Percentiles rank a stretch among this genome's conserved stretches.
phyloP scores from a whole-genome alignment of 2,888 invertebrate species.

The Drosophila yooni region DNA sequence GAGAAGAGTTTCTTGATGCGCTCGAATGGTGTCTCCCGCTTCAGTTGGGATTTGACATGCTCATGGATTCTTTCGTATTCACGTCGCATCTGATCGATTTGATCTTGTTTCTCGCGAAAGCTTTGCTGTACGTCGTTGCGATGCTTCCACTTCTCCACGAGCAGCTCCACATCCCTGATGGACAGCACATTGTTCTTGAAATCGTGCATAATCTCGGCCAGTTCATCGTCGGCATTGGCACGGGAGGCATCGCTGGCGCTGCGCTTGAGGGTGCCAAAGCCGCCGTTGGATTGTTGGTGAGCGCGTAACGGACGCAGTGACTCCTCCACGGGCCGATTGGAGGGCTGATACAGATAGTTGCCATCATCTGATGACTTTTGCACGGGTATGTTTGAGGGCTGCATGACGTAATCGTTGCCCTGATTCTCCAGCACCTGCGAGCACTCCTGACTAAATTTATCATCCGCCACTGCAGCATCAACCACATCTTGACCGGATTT shows the following conservation, averaged over 20 bases:
- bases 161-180: slow-evolving; percentile 92
- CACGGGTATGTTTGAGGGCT: slow-evolving; percentile 88
- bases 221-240: slow-evolving; percentile 88
- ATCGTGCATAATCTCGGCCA: slow-evolving; percentile 94
- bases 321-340: slow-evolving; percentile 83
- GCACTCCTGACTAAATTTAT: slow-evolving; percentile 85
- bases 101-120: slow-evolving; percentile 93
- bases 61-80: slow-evolving; percentile 94
- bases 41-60: slow-evolving; percentile 90
- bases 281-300: slow-evolving; percentile 42
- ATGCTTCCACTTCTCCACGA: slow-evolving; percentile 94
- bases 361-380: slow-evolving; percentile 85
- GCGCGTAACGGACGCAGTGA: slow-evolving; percentile 68
- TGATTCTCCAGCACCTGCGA: slow-evolving; percentile 84
- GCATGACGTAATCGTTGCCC: slow-evolving; percentile 87
- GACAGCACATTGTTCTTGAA: slow-evolving; percentile 95
- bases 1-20: slow-evolving; percentile 91
- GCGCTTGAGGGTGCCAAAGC: slow-evolving; percentile 83
- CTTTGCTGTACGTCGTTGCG: slow-evolving; percentile 95
- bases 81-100: slow-evolving; percentile 91
- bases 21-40: slow-evolving; percentile 92
- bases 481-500: slow-evolving; percentile 72
- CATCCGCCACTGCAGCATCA: slow-evolving; percentile 67
- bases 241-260: slow-evolving; percentile 84
- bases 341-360: slow-evolving; percentile 84